Base-by-base conservation (phyloP, 2,888 invertebrate species). In the Cheilosia soror region DNA sequence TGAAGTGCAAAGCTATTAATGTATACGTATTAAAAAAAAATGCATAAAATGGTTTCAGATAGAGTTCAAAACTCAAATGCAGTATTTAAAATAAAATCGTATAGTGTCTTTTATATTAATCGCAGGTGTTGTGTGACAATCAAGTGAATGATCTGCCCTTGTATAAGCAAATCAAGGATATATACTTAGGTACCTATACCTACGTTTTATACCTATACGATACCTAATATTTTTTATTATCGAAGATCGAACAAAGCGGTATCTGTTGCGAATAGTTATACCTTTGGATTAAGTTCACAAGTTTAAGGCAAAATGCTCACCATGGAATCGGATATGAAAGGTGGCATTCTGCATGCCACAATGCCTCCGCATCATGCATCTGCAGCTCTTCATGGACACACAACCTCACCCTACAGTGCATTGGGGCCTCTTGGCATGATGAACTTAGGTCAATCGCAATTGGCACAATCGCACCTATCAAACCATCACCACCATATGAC, bases 291-390 rank as follows among this genome's bases (percentile, higher is more conserved):
- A 69, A 71, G 13, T 9, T 47, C 47, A 47, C 5, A 47, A 31
- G 7, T 29, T 55, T 29, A 51, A 20, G 95, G 95, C 93, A 96
- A 96, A 91, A 97, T 97, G 97, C 94, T 97, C 93, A 97, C 97
- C 93, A 97, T 97, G 97, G 97, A 97, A 95, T 94, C 96, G 93
- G 97, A 97, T 93, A 94, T 97, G 93, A 97, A 97, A 93, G 97
- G 97, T 93, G 96, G 96, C 93, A 96, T 95, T 93, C 93, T 97
- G 92, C 96, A 96, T 92, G 96, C 95, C 90, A 96, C 95, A 89
- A 96, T 96, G 95, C 96, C 97, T 91, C 96, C 97, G 92, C 96
- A 96, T 93, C 96, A 96, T 93, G 94, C 95, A 89, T 93, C 93
- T 62, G 90, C 91, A 55, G 90, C 91, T 2, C 93, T 95, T 89